Base-by-base conservation (phyloP, 2,113 vertebrate species). In the Paratilapia polleni region DNA sequence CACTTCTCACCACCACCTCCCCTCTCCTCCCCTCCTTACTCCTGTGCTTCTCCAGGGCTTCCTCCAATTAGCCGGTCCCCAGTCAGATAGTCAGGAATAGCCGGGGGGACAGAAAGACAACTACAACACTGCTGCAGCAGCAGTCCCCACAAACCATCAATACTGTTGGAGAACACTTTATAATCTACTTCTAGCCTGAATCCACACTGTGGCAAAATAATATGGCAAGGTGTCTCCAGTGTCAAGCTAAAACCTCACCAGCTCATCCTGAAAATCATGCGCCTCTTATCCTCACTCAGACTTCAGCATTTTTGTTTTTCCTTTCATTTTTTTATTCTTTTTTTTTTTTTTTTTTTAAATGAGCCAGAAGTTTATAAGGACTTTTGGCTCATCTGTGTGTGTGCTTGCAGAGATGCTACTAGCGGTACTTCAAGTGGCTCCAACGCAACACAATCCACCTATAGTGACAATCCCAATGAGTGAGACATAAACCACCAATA, bases 21-120 rank as follows among this genome's bases (percentile, higher is more conserved):
- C 49, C 68, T 64, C 66, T 80, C n/a, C 77, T 80, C 38, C 47
- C 43, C 68, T 76, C 77, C 64, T 76, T 78, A 86, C 89, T 73
- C 82, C 66, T 60, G 31, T 64, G 77, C 84, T 90, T 92, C 94
- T 95, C 81, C 88, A 92, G 94, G 92, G 91, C 89, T 94, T 94
- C 89, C 90, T 94, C 94, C 93, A 95, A 96, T 96, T 96, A 96
- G 91, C 87, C 8, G 57, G 74, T 92, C 94, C 91, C 91, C 77
- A 93, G 92, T 91, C 92, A 81, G 85, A 90, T 43, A 91, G 89
- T 92, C 93, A 94, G 92, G 89, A 94, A 93, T 80, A 93, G 92
- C 94, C 92, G 82, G 80, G 82, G 43, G 91, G 93, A 89, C 86
- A 90, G 81, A 90, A 85, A 87, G 87, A 90, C 88, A 89, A 83